These are phyloP conservation scores for Nothocercus nigrocapillus DNA, from an alignment of 2,113 vertebrate genomes.

Conservation along the genomic window DNA sequence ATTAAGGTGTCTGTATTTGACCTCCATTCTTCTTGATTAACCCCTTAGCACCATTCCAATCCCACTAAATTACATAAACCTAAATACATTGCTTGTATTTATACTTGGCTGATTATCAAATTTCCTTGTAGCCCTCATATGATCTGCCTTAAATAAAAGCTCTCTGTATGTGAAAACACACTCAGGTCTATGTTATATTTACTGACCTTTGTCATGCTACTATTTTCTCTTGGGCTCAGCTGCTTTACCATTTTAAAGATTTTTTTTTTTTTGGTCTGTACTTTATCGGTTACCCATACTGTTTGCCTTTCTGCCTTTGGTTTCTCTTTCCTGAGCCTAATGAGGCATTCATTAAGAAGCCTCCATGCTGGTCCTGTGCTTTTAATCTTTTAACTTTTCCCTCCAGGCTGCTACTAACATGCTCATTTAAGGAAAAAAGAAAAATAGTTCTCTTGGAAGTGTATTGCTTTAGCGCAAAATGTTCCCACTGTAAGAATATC, in stretches of 20 bases:
- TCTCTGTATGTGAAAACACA: background rate
- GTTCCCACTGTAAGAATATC: constrained; percentile 29
- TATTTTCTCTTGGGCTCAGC: constrained; percentile 1
- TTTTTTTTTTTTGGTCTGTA: background rate
- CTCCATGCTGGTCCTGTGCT: constrained; percentile 60
- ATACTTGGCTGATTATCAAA: background rate
- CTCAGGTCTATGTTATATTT: background rate
- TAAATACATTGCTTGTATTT: background rate
- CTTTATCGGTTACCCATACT: constrained; percentile 30
- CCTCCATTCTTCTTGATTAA: constrained; percentile 30
- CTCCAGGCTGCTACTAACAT: constrained; percentile 57
- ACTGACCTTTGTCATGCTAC: background rate
- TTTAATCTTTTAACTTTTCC: constrained; percentile 67
- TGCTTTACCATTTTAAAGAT: constrained; percentile 43
- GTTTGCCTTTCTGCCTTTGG: constrained; percentile 29
- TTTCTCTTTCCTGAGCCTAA: constrained; percentile 61
- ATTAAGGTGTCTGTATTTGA: background rate
- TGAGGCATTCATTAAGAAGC: constrained; percentile 66
- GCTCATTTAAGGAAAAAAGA: constrained; percentile 45
- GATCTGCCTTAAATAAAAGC: background rate
- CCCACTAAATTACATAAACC: background rate
- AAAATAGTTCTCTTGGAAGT: constrained; percentile 33
- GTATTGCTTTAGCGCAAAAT: background rate
- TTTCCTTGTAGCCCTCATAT: background rate
- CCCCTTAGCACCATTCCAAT: background rate